Conservation (phyloP, 37 sponge, comb jelly and placozoan species). For the Axinella damicornis region DNA sequence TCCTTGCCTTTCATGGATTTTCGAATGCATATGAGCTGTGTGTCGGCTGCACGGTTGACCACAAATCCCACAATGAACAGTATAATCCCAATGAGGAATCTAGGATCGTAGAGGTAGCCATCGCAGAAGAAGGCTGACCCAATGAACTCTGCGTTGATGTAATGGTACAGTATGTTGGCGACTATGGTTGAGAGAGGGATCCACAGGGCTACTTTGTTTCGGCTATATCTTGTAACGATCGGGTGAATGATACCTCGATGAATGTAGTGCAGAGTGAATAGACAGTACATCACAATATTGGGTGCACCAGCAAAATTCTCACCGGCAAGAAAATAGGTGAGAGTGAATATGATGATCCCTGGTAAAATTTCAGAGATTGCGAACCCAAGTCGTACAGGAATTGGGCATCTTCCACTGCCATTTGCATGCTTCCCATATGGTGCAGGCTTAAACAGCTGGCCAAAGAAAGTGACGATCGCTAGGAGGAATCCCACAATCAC, state of each 20-base stretch:
- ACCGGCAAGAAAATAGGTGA: slow-evolving; percentile 63
- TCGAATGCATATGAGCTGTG: slow-evolving; percentile 58
- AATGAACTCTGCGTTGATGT: slow-evolving; percentile 77
- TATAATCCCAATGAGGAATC: slow-evolving; percentile 82
- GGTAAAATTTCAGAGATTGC: slow-evolving; percentile 44
- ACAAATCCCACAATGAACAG: slow-evolving; percentile 78
- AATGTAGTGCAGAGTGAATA: slow-evolving; percentile 73
- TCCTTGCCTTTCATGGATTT: slow-evolving; percentile 22
- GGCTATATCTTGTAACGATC: slow-evolving; percentile 40
- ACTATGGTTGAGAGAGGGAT: slow-evolving; percentile 45
- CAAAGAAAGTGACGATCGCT: slow-evolving; percentile 51
- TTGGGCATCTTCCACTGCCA: slow-evolving; percentile 10
- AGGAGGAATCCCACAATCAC: slow-evolving; percentile 64
- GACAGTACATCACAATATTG: slow-evolving; percentile 64
- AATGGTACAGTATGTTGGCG: slow-evolving; percentile 54
- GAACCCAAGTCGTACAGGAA: slow-evolving; percentile 49
- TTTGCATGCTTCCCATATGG: slow-evolving; percentile 75
- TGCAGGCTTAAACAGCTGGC: slow-evolving; percentile 52
- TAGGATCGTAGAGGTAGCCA: slow-evolving; percentile 72
- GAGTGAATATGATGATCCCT: slow-evolving; percentile 63
- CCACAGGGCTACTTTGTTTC: slow-evolving; percentile 37
- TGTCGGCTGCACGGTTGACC: slow-evolving; percentile 73
- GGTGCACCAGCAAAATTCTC: slow-evolving; percentile 1
- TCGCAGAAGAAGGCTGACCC: slow-evolving; percentile 48
- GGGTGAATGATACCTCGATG: slow-evolving; percentile 67